These are phyloP conservation scores for Drosophila cognata DNA, from an alignment of 2,888 invertebrate species.

Conservation along the genomic window DNA sequence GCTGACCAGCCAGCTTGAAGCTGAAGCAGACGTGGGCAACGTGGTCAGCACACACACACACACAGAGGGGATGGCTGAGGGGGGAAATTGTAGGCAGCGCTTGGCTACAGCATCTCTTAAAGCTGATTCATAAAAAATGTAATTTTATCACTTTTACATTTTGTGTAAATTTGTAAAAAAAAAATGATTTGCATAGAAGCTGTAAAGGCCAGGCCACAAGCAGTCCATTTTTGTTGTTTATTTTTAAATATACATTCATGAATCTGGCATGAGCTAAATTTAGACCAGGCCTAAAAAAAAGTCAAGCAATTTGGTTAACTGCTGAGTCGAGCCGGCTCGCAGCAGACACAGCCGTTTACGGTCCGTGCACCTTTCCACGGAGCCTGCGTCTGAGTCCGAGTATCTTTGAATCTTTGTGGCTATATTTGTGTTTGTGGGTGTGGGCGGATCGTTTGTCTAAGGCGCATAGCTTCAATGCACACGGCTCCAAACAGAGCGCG, in stretches of 20 bases:
- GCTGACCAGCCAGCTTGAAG: constrained; percentile 23
- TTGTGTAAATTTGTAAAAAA: constrained; percentile 18
- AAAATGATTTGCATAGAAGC: constrained; percentile 41
- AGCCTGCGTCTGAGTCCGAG: constrained; percentile 1
- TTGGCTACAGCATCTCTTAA: constrained; percentile 28
- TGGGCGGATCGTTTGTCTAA: constrained; percentile 40
- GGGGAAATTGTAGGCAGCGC: constrained; percentile 10
- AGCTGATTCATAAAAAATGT: constrained; percentile 74
- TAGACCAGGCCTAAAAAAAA: constrained; percentile 16
- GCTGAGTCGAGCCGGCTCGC: constrained; percentile 3
- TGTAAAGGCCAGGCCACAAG: not conserved
- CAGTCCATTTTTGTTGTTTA: not conserved
- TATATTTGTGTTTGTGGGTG: constrained; percentile 29
- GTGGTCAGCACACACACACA: not conserved
- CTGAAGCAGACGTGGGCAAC: constrained; percentile 35
- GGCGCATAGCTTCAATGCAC: constrained; percentile 47
- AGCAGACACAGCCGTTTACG: constrained; percentile 38
- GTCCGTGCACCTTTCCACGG: constrained; percentile 43
- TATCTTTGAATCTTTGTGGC: not conserved
- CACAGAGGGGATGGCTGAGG: not conserved
- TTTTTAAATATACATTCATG: constrained; percentile 9
- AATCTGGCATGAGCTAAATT: constrained; percentile 22
- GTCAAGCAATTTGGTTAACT: not conserved
- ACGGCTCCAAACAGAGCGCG: constrained; percentile 51
- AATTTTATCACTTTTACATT: constrained; percentile 63